Conservation (phyloP, 1,140 invertebrate genomes). For the Antheraea mylitta region DNA sequence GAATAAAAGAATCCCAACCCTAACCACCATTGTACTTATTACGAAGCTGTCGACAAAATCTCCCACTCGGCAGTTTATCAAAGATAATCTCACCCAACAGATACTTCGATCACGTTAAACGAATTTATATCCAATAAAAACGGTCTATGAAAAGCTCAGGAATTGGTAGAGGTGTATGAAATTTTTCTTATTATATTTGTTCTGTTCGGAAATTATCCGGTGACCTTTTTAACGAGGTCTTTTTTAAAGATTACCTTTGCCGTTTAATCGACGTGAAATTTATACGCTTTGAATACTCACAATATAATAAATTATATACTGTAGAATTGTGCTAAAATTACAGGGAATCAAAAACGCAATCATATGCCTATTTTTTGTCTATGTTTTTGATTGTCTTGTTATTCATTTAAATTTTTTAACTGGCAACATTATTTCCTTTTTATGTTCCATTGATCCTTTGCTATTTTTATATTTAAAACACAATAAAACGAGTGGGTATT, state of each 20-base stretch:
- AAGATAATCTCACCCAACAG: conserved; percentile 6
- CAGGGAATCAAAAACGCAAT: too few relatives aligned
- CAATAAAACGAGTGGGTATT: too few relatives aligned
- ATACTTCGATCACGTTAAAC: conserved; percentile 15
- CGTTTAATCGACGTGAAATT: neutral
- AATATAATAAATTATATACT: too few relatives aligned
- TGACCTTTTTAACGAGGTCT: conserved; percentile 2
- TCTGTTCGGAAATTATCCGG: conserved; percentile 6
- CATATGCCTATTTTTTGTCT: too few relatives aligned
- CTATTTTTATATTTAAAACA: too few relatives aligned
- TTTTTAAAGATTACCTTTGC: neutral
- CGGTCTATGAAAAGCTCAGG: neutral
- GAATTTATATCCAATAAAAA: conserved; percentile 22
- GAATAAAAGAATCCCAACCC: neutral
- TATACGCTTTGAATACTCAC: neutral
- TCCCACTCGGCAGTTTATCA: neutral
- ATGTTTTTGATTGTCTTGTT: too few relatives aligned
- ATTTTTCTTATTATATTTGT: conserved; percentile 6
- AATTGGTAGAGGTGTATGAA: conserved; percentile 3
- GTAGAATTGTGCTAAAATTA: too few relatives aligned
- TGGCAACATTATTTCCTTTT: too few relatives aligned
- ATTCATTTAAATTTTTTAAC: too few relatives aligned
- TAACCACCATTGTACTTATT: neutral
- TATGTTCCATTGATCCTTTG: too few relatives aligned
- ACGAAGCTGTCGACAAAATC: neutral